Conservation (phyloP, 2,888 invertebrate genomes). For the Chromoteleia sp. region DNA sequence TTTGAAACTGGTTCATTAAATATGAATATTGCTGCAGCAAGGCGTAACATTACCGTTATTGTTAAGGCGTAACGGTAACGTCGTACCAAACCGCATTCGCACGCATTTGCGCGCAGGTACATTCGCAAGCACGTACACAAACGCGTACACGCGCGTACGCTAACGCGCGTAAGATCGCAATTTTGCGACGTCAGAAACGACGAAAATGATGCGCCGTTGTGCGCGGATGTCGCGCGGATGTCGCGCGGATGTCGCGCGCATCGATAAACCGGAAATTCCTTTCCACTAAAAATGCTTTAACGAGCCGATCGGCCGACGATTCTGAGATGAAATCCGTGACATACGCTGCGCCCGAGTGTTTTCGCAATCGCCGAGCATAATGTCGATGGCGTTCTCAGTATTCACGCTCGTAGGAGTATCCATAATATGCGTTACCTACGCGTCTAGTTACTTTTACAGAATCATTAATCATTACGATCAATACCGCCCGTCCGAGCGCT, state of each 20-base stretch:
- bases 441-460: conserved; percentile 29
- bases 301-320: conserved; percentile 33
- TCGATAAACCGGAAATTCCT: conserved; percentile 55
- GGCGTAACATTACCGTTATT: conserved; percentile 46
- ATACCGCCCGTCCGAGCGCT: conserved; percentile 19
- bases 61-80: conserved; percentile 39
- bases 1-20: conserved; percentile 41
- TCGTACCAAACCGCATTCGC: conserved; percentile 15
- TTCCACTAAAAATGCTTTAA: conserved; percentile 38
- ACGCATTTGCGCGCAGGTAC: background rate
- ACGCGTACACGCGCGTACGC: background rate
- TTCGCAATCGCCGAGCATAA: conserved; percentile 39
- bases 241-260: conserved; percentile 20
- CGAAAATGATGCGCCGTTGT: conserved; percentile 3
- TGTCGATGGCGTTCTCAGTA: conserved; percentile 24
- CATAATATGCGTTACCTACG: conserved; percentile 49
- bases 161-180: background rate
- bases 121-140: too few species aligned
- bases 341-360: conserved; percentile 40
- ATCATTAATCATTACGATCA: conserved; percentile 43
- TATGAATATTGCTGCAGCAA: conserved; percentile 29
- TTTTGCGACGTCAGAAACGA: conserved; percentile 2
- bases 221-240: conserved; percentile 17
- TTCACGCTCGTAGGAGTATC: conserved; percentile 42
- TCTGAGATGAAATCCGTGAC: conserved; percentile 37